phyloP scores from a whole-genome alignment of 1,140 invertebrate species.

The Dendroctonus valens region DNA sequence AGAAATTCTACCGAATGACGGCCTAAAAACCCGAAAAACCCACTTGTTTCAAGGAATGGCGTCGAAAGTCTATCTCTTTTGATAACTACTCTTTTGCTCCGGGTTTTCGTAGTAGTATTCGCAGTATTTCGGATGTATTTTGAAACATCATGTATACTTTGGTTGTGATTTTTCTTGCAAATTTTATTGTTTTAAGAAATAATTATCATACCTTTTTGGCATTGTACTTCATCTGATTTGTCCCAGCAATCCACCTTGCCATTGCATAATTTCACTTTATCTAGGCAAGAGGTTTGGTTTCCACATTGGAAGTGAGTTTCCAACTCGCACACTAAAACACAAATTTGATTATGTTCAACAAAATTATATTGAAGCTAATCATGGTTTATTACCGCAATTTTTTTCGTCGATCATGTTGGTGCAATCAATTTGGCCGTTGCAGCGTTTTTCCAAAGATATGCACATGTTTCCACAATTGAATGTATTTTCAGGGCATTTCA shows the following conservation, averaged over 20 bases:
- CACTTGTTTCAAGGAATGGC: too few species aligned
- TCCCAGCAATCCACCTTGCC: conserved; percentile 78
- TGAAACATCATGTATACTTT: too few species aligned
- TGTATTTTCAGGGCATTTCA: conserved; percentile 62
- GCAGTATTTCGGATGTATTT: too few species aligned
- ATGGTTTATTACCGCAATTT: conserved; percentile 64
- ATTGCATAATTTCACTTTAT: conserved; percentile 67
- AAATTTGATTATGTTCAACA: conserved; percentile 9
- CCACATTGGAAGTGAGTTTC: conserved; percentile 74
- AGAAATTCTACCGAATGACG: too few species aligned
- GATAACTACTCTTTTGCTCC: too few species aligned
- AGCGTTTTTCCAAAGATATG: conserved; percentile 63
- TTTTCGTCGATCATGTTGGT: conserved; percentile 77
- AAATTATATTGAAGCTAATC: neutral
- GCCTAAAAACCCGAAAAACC: too few species aligned
- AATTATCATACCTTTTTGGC: conserved; percentile 59
- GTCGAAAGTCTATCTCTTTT: too few species aligned
- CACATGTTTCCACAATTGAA: conserved; percentile 72
- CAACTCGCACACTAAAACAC: conserved; percentile 65
- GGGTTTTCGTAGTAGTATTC: too few species aligned
- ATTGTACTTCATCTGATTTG: conserved; percentile 75
- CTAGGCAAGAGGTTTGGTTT: conserved; percentile 72
- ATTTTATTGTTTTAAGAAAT: neutral
- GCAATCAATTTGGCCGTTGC: conserved; percentile 77
- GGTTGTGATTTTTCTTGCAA: too few species aligned